phyloP scores from a whole-genome alignment of 2,113 vertebrate genomes.

The Oenanthe oenanthe region DNA sequence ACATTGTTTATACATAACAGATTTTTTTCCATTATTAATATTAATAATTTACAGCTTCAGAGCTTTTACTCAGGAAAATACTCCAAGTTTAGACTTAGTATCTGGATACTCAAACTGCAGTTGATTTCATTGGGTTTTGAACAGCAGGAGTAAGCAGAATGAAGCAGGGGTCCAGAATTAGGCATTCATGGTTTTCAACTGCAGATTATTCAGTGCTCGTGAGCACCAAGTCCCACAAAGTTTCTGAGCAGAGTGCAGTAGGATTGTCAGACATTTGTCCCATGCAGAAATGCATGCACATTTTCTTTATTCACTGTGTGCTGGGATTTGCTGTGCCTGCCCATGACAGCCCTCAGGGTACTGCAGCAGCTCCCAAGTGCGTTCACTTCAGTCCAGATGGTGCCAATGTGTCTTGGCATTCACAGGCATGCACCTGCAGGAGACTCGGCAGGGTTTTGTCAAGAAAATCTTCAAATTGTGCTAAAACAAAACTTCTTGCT shows the following conservation, averaged over 20 bases:
- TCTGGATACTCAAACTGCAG: background rate
- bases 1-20: conserved; percentile 9
- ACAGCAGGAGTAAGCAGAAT: background rate
- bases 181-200: background rate
- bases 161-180: background rate
- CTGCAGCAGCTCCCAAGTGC: background rate
- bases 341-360: background rate
- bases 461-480: background rate
- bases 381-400: background rate
- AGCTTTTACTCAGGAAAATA: conserved; percentile 36
- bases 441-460: background rate
- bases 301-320: background rate
- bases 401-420: background rate
- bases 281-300: background rate
- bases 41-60: conserved; percentile 68
- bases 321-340: background rate
- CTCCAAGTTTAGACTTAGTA: background rate
- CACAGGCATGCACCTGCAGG: background rate
- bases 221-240: background rate
- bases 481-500: background rate
- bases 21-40: conserved; percentile 70
- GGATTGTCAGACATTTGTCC: background rate
- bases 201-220: background rate
- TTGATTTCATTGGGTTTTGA: background rate
- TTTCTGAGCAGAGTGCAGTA: background rate